phyloP scores from a whole-genome alignment of 2,888 invertebrate genomes.

The Agonum fuliginosum region DNA sequence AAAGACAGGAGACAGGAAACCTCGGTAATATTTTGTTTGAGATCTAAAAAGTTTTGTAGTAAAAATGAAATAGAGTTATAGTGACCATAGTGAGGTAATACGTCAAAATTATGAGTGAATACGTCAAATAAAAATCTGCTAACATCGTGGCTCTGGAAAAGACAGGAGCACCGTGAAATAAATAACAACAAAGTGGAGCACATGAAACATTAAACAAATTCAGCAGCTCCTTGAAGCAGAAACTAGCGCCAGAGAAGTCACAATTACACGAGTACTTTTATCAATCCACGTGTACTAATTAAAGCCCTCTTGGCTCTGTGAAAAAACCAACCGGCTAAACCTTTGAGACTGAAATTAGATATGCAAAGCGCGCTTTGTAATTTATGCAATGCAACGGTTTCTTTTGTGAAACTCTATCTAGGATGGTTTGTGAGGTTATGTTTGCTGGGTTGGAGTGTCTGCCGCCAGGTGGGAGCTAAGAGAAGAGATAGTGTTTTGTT shows the following conservation, averaged over 20 bases:
- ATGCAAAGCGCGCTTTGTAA: constrained; percentile 48
- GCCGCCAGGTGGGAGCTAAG: constrained; percentile 12
- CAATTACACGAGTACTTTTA: constrained; percentile 34
- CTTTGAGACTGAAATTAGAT: constrained; percentile 56
- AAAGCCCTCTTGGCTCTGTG: constrained; percentile 40
- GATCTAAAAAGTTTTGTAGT: too few relatives aligned
- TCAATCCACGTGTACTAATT: constrained; percentile 45
- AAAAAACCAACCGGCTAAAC: constrained; percentile 52
- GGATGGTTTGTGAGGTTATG: too few relatives aligned
- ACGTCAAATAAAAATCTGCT: too few relatives aligned
- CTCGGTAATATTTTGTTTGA: too few relatives aligned
- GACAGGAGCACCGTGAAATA: neutral
- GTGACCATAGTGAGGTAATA: too few relatives aligned
- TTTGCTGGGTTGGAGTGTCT: constrained; percentile 4
- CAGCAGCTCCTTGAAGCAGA: constrained; percentile 1
- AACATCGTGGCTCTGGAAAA: neutral
- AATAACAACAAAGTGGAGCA: neutral
- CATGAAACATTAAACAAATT: neutral
- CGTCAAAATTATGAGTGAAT: too few relatives aligned
- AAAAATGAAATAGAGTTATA: too few relatives aligned
- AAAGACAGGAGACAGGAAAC: too few relatives aligned
- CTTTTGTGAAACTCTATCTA: constrained; percentile 56
- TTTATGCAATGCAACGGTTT: constrained; percentile 43
- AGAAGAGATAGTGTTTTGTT: constrained; percentile 31
- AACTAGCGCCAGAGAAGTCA: constrained; percentile 23